phyloP scores from a whole-genome alignment of 2,888 invertebrate genomes.

The Chydorus sphaericus region DNA sequence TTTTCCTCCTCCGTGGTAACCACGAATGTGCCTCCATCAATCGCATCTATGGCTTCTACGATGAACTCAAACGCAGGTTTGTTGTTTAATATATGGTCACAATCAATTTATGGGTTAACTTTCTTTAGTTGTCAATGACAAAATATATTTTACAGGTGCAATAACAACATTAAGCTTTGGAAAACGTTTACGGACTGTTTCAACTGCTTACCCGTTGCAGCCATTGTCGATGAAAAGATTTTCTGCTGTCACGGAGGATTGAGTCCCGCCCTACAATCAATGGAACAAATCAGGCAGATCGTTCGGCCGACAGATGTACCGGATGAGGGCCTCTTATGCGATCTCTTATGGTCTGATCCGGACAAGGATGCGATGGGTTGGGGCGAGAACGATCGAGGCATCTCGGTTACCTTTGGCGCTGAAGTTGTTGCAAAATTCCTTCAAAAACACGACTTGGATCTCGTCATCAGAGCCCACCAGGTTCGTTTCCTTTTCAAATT shows the following conservation, averaged over 20 bases:
- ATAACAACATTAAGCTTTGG: constrained; percentile 98
- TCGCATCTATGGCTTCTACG: constrained; percentile 43
- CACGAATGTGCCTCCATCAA: constrained; percentile 45
- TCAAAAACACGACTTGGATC: constrained; percentile 97
- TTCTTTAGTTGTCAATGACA: too few relatives aligned
- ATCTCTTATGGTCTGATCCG: constrained; percentile 68
- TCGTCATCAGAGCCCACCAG: constrained; percentile 99
- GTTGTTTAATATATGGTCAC: constrained; percentile 15
- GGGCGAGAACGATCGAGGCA: constrained; percentile 99
- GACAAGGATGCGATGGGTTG: constrained; percentile 84
- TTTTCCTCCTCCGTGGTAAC: constrained; percentile 39
- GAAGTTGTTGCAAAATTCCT: constrained; percentile 99
- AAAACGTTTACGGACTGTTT: constrained; percentile 99
- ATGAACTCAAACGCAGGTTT: constrained; percentile 76
- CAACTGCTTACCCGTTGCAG: constrained; percentile 96
- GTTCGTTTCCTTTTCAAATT: constrained; percentile 30
- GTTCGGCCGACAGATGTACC: constrained; percentile 98
- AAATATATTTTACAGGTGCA: constrained; percentile 72
- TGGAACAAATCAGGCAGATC: constrained; percentile 96
- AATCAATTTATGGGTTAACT: not conserved
- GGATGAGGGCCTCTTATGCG: constrained; percentile 90
- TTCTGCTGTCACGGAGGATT: constrained; percentile 59
- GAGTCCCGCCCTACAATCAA: constrained; percentile 81
- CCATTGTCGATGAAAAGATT: constrained; percentile 77
- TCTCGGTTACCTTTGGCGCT: constrained; percentile 97